Evolutionary conservation across 2,888 invertebrate species (phyloP).

Genomic region (Physocephala rufipes): DNA sequence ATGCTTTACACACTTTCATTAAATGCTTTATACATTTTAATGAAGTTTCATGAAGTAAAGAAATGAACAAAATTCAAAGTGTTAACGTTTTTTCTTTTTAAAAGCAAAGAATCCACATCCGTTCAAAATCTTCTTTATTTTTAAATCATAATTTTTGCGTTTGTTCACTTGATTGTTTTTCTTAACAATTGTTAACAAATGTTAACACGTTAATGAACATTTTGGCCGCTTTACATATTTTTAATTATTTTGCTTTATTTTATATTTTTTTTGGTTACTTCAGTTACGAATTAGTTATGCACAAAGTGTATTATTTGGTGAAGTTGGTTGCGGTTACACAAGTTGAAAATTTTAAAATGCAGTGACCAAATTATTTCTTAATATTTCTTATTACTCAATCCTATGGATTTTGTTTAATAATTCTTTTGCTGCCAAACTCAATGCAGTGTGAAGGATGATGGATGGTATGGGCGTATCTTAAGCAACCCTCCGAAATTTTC

Average conservation of each 20-base stretch:
- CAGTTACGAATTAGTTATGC: conserved; percentile 27
- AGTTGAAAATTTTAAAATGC: conserved; percentile 20
- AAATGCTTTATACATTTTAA: no score
- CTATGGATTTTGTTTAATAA: background rate
- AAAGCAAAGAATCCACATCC: no score
- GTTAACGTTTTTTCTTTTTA: no score
- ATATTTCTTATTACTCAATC: conserved; percentile 13
- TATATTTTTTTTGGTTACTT: no score
- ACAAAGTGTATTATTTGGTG: conserved; percentile 12
- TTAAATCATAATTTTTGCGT: conserved; percentile 4
- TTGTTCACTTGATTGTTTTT: background rate
- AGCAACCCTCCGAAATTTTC: background rate
- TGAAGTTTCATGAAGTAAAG: no score
- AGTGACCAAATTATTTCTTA: conserved; percentile 9
- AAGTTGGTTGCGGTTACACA: conserved; percentile 1
- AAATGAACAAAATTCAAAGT: no score
- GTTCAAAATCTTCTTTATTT: background rate
- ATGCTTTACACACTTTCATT: no score
- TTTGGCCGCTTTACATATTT: conserved; percentile 3
- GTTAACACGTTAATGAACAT: conserved; percentile 10
- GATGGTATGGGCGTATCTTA: no score
- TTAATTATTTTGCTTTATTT: background rate
- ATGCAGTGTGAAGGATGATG: no score
- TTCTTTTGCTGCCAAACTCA: conserved; percentile 10
- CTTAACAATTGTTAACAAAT: conserved; percentile 14